Evolutionary conservation across 2,113 vertebrate species (phyloP).

Genomic region (Conger conger): DNA sequence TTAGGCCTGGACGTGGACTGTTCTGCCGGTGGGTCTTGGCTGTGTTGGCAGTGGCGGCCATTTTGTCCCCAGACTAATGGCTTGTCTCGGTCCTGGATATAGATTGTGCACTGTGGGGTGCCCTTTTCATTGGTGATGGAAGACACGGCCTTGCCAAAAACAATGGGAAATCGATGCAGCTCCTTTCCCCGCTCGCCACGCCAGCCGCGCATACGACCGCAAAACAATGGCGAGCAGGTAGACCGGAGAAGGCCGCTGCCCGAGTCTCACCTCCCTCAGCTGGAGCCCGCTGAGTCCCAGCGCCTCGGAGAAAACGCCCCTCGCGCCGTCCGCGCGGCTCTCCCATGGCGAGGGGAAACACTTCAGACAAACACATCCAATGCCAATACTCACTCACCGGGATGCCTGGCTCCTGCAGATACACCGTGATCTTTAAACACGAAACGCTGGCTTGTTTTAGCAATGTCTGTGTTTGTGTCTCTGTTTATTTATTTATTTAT

Average conservation of each 20-base stretch:
- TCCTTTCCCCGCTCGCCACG: background rate
- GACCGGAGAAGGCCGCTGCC: slow-evolving; percentile 43
- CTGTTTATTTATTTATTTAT: background rate
- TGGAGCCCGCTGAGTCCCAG: slow-evolving; percentile 44
- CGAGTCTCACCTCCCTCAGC: slow-evolving; percentile 42
- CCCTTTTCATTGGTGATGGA: slow-evolving; percentile 63
- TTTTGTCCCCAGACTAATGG: slow-evolving; percentile 55
- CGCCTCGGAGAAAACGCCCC: background rate
- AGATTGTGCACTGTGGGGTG: slow-evolving; percentile 62
- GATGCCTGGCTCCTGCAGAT: background rate
- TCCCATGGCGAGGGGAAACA: background rate
- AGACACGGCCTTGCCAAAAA: slow-evolving; percentile 60
- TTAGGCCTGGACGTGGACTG: slow-evolving; percentile 9
- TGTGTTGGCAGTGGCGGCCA: slow-evolving; percentile 35
- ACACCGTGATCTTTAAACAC: background rate
- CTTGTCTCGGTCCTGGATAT: slow-evolving; percentile 58
- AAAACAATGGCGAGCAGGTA: slow-evolving; percentile 43
- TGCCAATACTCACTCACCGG: background rate
- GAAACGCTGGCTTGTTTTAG: background rate
- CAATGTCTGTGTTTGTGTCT: background rate
- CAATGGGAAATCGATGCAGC: slow-evolving; percentile 67
- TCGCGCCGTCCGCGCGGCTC: background rate
- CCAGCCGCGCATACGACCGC: slow-evolving; percentile 38
- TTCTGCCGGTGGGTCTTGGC: slow-evolving; percentile 32
- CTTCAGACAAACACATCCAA: background rate